A percentile compares a stretch with the other conserved stretches of the same genome.
phyloP scores from a whole-genome alignment of 1,140 invertebrate genomes.

The Musca domestica region DNA sequence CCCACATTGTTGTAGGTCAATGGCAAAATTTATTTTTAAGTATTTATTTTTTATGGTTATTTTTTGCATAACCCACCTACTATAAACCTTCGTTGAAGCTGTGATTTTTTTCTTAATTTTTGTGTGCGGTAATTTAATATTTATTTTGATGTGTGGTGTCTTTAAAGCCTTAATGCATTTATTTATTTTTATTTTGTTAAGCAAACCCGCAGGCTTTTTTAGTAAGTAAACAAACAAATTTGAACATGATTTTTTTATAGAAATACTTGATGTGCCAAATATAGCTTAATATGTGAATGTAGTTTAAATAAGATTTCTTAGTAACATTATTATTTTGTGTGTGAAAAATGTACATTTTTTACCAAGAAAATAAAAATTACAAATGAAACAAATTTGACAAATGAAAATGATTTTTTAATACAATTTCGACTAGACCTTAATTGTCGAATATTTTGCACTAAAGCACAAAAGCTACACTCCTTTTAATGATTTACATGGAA shows the following conservation, averaged over 20 bases:
- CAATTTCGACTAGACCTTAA: too few relatives aligned
- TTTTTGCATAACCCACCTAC: conserved; percentile 1
- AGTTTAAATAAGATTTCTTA: not conserved
- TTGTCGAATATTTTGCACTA: too few relatives aligned
- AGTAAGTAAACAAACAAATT: not conserved
- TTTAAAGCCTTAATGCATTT: not conserved
- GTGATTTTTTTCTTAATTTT: conserved; percentile 1
- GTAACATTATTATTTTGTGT: conserved; percentile 8
- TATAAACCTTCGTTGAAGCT: not conserved
- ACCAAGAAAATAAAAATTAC: conserved; percentile 2
- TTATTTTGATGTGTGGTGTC: too few relatives aligned
- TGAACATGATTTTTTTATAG: too few relatives aligned
- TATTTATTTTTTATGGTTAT: not conserved
- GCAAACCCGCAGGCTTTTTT: conserved; percentile 12
- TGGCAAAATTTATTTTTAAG: not conserved
- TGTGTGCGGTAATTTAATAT: not conserved
- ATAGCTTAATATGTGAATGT: not conserved
- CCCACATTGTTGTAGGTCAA: not conserved
- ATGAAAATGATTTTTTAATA: too few relatives aligned
- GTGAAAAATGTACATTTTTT: conserved; percentile 17
- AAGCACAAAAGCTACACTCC: too few relatives aligned
- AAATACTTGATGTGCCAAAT: conserved; percentile 4
- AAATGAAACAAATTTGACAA: too few relatives aligned
- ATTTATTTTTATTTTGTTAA: conserved; percentile 5
- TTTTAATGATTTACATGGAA: too few relatives aligned